Percentiles rank a stretch among this genome's conserved stretches.
Evolutionary conservation across 2,888 invertebrate species (phyloP).

Genomic region (Andrena haemorrhoa): DNA sequence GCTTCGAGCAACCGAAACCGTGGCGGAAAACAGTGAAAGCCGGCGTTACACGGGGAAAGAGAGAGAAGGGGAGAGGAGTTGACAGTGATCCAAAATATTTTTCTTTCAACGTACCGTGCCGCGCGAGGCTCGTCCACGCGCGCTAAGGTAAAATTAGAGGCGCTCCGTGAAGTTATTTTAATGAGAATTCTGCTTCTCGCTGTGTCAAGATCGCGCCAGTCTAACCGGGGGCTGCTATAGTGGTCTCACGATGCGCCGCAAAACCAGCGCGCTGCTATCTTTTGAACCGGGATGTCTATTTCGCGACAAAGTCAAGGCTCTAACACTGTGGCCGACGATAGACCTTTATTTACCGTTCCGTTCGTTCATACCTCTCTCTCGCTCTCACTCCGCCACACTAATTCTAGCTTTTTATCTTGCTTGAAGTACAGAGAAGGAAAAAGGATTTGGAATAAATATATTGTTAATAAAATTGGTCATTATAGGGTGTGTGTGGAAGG

Average conservation of each 20-base stretch:
- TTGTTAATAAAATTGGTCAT: too few relatives aligned
- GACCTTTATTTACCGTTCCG: background rate
- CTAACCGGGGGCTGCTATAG: constrained; percentile 28
- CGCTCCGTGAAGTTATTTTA: constrained; percentile 59
- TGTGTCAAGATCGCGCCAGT: constrained; percentile 58
- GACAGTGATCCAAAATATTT: constrained; percentile 60
- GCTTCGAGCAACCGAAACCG: background rate
- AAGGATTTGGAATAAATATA: too few relatives aligned
- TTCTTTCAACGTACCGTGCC: constrained; percentile 44
- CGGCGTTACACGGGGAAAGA: background rate
- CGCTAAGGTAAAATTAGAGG: constrained; percentile 49
- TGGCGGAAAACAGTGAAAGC: constrained; percentile 17
- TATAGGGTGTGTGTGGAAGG: too few relatives aligned
- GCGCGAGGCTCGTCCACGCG: constrained; percentile 31
- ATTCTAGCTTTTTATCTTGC: too few relatives aligned
- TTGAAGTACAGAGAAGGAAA: too few relatives aligned
- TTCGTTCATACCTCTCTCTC: background rate
- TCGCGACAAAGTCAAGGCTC: constrained; percentile 44
- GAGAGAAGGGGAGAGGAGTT: constrained; percentile 11
- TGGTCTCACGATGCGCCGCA: constrained; percentile 8
- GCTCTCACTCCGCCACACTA: background rate
- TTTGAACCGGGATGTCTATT: constrained; percentile 23
- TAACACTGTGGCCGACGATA: background rate
- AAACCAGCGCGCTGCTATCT: constrained; percentile 8
- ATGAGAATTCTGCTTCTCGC: constrained; percentile 56